A percentile compares a stretch with the other conserved stretches of the same genome.
These are phyloP conservation scores for Tragelaphus scriptus DNA, from an alignment of 2,113 vertebrate genomes.

Conservation along the genomic window DNA sequence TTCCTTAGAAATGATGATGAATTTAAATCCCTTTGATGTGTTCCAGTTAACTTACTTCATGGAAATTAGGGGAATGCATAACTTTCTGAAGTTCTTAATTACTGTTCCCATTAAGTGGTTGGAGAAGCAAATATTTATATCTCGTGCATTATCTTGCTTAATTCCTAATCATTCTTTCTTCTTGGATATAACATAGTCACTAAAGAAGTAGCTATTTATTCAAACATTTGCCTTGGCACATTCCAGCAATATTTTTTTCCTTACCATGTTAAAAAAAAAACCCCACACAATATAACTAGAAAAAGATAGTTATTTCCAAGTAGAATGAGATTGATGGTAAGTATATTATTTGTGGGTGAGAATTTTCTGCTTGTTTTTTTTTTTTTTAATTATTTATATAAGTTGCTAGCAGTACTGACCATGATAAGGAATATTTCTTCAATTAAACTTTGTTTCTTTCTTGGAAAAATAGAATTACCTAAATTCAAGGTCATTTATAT, in stretches of 20 bases:
- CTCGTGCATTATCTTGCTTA: conserved; percentile 31
- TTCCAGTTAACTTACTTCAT: conserved; percentile 44
- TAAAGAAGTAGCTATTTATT: background rate
- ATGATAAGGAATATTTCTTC: background rate
- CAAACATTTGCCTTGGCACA: background rate
- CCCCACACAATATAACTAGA: background rate
- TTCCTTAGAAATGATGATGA: conserved; percentile 70
- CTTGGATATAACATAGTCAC: background rate
- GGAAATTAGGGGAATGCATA: conserved; percentile 57
- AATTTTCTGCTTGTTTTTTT: background rate
- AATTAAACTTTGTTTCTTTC: background rate
- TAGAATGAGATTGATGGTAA: background rate
- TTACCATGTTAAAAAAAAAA: background rate
- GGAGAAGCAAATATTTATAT: conserved; percentile 57
- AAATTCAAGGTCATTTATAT: background rate
- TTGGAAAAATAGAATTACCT: background rate
- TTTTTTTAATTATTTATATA: background rate
- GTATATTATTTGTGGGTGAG: background rate
- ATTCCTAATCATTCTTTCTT: background rate
- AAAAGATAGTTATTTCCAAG: background rate
- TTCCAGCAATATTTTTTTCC: background rate
- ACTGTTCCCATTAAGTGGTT: conserved; percentile 58
- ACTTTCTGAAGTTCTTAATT: conserved; percentile 57
- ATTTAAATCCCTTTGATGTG: conserved; percentile 66
- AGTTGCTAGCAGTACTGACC: background rate